Base-by-base conservation (phyloP, 2,888 invertebrate genomes). In the Melinaea marsaeus region DNA sequence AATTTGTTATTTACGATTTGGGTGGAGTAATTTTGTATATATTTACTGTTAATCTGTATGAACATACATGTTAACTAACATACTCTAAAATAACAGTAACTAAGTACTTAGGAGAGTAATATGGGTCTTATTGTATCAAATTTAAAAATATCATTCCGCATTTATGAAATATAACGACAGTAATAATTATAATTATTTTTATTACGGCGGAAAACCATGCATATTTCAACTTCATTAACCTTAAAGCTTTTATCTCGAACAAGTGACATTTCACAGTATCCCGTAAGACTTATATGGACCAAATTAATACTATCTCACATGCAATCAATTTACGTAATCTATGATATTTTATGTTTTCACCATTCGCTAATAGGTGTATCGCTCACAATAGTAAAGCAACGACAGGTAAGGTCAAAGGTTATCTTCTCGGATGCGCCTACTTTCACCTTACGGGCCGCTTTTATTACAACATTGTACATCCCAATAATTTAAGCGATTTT, bases 371-470 rank as follows among this genome's bases (percentile, higher is more conserved):
- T 81, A 81, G 81, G 80, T 80, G 81, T 81, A 83, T 83, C 73
- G 71, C 78, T 83, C 81, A 85, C 84, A 85, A 83, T 84, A 79
- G 80, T 77, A 67, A 66, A 70, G 73, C 74, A 77, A 73, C 81
- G 84, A 85, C 85, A 85, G 85, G 85, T 84, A 79, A 75, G 79
- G 81, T 71, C 82, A 86, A 78, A 85, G 88, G 87, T 86, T 85
- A 88, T 84, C 85, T 81, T 67, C 66, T 83, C 80, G 79, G 88
- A 88, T 86, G 88, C 80, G 83, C 84, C 83, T 79, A 85, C 87
- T 88, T 88, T 87, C 87, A 86, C 86, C 84, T 72, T 72, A 75
- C 78, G 74, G 70, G 69, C 66, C 70, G 67, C 71, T 71, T 73
- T 71, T 70, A 70, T 70, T 65, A 66, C 73, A 69, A 71, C 61